Percentiles rank a stretch among this genome's conserved stretches.
phyloP scores from a whole-genome alignment of 2,113 vertebrate genomes.

The Lepidothrix coronata region DNA sequence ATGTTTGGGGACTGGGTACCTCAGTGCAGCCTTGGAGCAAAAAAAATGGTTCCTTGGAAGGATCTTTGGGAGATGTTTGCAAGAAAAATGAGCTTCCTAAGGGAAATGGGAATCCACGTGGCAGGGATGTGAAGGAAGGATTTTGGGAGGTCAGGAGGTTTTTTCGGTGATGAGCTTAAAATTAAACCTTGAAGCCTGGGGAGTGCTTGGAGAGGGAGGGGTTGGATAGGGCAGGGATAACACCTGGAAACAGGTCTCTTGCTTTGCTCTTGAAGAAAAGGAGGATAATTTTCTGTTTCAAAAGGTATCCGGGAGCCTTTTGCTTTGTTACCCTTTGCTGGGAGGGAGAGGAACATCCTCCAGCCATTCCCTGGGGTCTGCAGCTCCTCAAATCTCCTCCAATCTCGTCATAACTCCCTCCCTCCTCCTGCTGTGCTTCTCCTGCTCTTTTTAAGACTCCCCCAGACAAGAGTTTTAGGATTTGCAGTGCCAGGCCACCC shows the following conservation, averaged over 20 bases:
- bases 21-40: not conserved
- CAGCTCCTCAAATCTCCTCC: not conserved
- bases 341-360: not conserved
- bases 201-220: not conserved
- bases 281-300: not conserved
- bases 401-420: too few species aligned
- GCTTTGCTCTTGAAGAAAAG: not conserved
- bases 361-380: rapidly evolving
- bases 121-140: not conserved
- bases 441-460: not conserved
- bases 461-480: not conserved
- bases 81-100: not conserved
- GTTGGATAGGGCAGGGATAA: not conserved
- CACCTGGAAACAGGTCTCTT: not conserved
- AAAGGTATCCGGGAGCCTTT: not conserved
- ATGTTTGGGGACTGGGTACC: not conserved
- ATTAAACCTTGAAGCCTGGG: not conserved
- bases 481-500: rapidly evolving
- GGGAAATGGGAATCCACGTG: not conserved
- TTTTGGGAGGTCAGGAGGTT: not conserved
- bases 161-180: not conserved
- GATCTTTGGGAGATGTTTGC: not conserved
- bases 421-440: not conserved
- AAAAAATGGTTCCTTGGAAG: not conserved
- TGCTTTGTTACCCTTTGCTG: not conserved